phyloP scores from a whole-genome alignment of 2,888 invertebrate genomes.

The Luperina nickerlii region DNA sequence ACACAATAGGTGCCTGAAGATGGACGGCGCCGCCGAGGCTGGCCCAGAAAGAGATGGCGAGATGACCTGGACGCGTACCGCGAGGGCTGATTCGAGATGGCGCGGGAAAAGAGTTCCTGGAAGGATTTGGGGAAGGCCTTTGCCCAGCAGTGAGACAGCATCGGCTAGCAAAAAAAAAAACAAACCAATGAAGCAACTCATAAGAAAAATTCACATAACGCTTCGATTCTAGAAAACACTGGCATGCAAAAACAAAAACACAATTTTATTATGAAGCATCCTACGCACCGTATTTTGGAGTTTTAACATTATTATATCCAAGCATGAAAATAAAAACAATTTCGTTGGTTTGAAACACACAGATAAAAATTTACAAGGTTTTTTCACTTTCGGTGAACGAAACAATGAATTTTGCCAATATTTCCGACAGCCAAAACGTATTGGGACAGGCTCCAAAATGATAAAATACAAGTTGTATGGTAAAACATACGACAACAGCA shows the following conservation, averaged over 20 bases:
- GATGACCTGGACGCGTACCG: too few relatives aligned
- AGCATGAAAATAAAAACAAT: conserved; percentile 4
- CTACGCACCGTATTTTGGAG: not conserved
- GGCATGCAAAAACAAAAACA: not conserved
- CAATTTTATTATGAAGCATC: not conserved
- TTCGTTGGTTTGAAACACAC: not conserved
- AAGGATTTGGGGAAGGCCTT: too few relatives aligned
- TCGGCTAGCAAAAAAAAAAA: too few relatives aligned
- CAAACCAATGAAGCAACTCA: not conserved
- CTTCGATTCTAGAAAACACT: not conserved
- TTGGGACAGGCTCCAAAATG: conserved; percentile 70
- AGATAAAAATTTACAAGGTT: not conserved
- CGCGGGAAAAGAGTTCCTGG: too few relatives aligned
- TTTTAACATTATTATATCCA: not conserved
- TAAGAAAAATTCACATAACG: not conserved
- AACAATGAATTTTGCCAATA: conserved; percentile 52
- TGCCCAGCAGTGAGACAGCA: too few relatives aligned
- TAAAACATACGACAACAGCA: conserved; percentile 74
- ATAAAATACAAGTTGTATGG: conserved; percentile 72
- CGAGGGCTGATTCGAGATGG: too few relatives aligned
- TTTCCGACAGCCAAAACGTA: conserved; percentile 57
- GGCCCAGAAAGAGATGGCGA: too few relatives aligned
- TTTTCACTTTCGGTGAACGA: conserved; percentile 46
- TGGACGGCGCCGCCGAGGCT: too few relatives aligned
- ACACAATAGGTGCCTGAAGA: too few relatives aligned